These are phyloP conservation scores for Podabrus alpinus DNA, from an alignment of 2,888 invertebrate genomes.

Conservation along the genomic window DNA sequence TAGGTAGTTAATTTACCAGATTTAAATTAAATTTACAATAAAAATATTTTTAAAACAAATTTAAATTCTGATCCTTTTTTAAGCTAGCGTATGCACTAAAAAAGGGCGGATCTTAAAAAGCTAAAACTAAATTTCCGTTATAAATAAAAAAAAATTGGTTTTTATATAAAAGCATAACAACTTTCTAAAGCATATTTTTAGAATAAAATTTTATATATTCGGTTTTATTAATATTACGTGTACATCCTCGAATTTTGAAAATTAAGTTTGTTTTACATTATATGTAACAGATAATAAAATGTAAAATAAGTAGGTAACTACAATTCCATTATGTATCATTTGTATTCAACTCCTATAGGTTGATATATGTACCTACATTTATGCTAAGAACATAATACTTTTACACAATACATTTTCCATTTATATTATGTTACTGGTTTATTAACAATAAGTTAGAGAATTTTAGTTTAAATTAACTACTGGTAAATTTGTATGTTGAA, in stretches of 20 bases:
- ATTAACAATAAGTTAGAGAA: not conserved
- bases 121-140: not conserved
- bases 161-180: not conserved
- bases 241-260: not conserved
- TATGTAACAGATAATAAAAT: not conserved
- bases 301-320: not conserved
- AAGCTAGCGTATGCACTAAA: not conserved
- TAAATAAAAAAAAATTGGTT: not conserved
- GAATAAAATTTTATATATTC: not conserved
- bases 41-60: not conserved
- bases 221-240: not conserved
- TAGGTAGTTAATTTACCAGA: not conserved
- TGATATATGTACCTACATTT: not conserved
- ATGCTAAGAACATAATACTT: not conserved
- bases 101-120: not conserved
- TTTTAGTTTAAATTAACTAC: not conserved
- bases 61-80: not conserved
- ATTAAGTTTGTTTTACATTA: not conserved
- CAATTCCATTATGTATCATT: not conserved
- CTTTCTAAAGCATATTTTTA: not conserved
- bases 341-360: not conserved
- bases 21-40: not conserved
- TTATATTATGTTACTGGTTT: no score
- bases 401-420: not conserved
- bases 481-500: not conserved